A percentile compares a stretch with the other conserved stretches of the same genome.
phyloP scores from a whole-genome alignment of 2,113 vertebrate species.

The Macroglossus sobrinus region DNA sequence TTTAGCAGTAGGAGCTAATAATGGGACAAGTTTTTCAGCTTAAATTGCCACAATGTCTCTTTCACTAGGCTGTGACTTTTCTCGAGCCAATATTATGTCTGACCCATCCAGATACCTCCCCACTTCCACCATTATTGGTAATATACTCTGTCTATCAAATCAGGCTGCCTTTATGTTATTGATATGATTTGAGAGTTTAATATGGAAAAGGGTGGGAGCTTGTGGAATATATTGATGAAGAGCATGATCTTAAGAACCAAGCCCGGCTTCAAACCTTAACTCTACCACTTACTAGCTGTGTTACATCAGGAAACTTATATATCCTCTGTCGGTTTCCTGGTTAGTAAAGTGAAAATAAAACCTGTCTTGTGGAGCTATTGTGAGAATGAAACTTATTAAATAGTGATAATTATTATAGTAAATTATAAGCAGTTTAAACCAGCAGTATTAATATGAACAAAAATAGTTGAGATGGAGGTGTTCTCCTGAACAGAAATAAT shows the following conservation, averaged over 20 bases:
- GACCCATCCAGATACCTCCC: not conserved
- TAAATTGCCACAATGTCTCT: conserved; percentile 27
- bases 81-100: not conserved
- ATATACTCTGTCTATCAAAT: not conserved
- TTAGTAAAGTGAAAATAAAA: not conserved
- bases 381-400: conserved; percentile 7
- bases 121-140: not conserved
- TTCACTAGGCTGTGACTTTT: not conserved
- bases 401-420: not conserved
- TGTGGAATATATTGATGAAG: not conserved
- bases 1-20: not conserved
- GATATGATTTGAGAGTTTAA: not conserved
- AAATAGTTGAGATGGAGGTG: not conserved
- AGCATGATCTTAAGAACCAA: not conserved
- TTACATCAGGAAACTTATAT: not conserved
- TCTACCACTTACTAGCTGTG: not conserved
- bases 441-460: not conserved
- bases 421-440: not conserved
- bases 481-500: not conserved
- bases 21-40: not conserved
- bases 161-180: not conserved
- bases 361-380: not conserved
- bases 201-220: not conserved
- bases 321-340: not conserved
- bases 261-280: not conserved